Evolutionary conservation across 2,888 invertebrate genomes (phyloP).

Genomic region (Exephanes ischioxanthus): DNA sequence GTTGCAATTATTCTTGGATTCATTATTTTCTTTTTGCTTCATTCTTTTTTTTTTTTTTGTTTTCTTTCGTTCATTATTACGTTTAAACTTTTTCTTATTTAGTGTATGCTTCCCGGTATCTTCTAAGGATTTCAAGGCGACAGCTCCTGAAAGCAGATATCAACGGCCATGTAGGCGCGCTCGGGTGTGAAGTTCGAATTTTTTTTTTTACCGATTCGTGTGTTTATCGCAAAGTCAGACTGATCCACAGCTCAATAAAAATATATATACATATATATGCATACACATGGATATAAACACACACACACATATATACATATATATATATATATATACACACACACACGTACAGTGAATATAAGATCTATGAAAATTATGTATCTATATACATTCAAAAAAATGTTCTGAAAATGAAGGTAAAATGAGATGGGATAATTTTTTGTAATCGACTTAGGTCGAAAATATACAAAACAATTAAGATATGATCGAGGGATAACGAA

Average conservation of each 20-base stretch:
- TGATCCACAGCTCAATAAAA: slow-evolving; percentile 39
- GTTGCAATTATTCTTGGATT: slow-evolving; percentile 71
- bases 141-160: slow-evolving; percentile 85
- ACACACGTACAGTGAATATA: slow-evolving; percentile 61
- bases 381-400: slow-evolving; percentile 67
- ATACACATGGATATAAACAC: slow-evolving; percentile 19
- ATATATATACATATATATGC: slow-evolving; percentile 58
- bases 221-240: slow-evolving; percentile 27
- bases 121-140: slow-evolving; percentile 85
- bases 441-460: not conserved
- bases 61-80: slow-evolving; percentile 51
- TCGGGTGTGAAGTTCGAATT: slow-evolving; percentile 54
- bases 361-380: slow-evolving; percentile 70
- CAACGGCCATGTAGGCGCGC: slow-evolving; percentile 80
- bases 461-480: slow-evolving; percentile 45
- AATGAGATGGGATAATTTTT: slow-evolving; percentile 12
- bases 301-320: slow-evolving; percentile 13
- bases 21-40: slow-evolving; percentile 58
- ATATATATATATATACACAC: slow-evolving; percentile 39
- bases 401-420: slow-evolving; percentile 11
- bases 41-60: slow-evolving; percentile 49
- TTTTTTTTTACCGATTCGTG: slow-evolving; percentile 14
- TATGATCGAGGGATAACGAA: slow-evolving; percentile 71
- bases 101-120: slow-evolving; percentile 76
- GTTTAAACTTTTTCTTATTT: slow-evolving; percentile 71